Conservation (phyloP, 2,888 invertebrate genomes). For the Cancer borealis region DNA sequence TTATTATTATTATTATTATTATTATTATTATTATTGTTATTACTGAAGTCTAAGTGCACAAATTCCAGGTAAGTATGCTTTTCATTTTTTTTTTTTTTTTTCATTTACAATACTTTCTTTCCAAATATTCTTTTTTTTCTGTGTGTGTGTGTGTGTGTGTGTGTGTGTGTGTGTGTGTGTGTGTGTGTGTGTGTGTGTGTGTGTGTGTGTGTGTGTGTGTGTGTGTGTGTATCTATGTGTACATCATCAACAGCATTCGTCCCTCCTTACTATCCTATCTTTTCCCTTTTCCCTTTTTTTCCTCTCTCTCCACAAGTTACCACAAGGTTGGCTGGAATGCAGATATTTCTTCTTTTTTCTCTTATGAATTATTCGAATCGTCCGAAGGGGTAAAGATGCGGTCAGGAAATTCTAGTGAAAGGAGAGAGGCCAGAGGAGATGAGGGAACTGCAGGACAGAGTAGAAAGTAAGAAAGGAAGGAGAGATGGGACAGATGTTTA, state of each 20-base stretch:
- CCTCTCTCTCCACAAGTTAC: slow-evolving; percentile 21
- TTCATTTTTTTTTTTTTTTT: neutral
- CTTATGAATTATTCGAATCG: neutral
- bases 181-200: slow-evolving; percentile 42
- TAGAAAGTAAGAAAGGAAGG: neutral
- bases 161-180: slow-evolving; percentile 18
- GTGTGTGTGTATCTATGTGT: neutral
- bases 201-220: slow-evolving; percentile 43
- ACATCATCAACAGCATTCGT: too few species aligned
- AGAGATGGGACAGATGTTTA: too few species aligned
- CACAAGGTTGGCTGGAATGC: neutral
- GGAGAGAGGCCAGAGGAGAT: slow-evolving; percentile 14
- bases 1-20: neutral
- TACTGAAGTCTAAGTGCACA: neutral
- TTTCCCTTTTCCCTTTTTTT: too few species aligned
- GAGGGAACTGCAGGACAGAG: neutral
- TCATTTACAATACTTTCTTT: neutral
- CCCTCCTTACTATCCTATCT: too few species aligned
- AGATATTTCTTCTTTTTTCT: neutral
- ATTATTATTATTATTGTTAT: neutral
- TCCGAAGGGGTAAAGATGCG: neutral
- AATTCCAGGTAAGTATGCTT: neutral
- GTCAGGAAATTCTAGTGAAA: slow-evolving; percentile 29
- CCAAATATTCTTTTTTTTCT: neutral
- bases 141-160: slow-evolving; percentile 38